Evolutionary conservation across 2,888 invertebrate genomes (phyloP).

Genomic region (Conistra vaccinii): DNA sequence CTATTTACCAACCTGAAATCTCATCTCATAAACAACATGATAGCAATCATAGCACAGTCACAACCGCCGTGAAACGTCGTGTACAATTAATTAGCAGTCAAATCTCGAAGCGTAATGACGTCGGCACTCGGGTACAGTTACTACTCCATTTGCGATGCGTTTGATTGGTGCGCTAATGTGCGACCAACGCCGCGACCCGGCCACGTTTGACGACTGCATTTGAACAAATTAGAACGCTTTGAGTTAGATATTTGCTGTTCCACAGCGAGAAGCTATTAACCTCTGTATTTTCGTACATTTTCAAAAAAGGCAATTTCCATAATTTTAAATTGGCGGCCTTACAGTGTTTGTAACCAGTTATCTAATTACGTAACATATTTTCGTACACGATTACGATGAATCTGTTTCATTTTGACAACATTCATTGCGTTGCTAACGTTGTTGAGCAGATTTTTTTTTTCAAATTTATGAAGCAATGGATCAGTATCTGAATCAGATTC

Average conservation of each 20-base stretch:
- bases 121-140: constrained; percentile 45
- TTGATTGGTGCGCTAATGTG: constrained; percentile 57
- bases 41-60: not conserved
- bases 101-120: constrained; percentile 33
- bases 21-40: constrained; percentile 1
- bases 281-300: too few relatives aligned
- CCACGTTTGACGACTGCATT: constrained; percentile 12
- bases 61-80: constrained; percentile 7
- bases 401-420: too few relatives aligned
- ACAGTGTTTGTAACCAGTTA: not conserved
- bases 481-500: too few relatives aligned
- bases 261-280: not conserved
- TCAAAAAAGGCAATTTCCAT: not conserved
- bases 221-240: constrained; percentile 26
- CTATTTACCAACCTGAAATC: too few relatives aligned
- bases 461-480: too few relatives aligned
- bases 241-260: constrained; percentile 13
- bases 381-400: too few relatives aligned
- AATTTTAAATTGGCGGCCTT: not conserved
- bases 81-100: constrained; percentile 54
- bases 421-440: too few relatives aligned
- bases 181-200: constrained; percentile 27
- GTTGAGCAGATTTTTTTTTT: too few relatives aligned
- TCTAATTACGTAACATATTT: too few relatives aligned
- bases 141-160: constrained; percentile 50